These are phyloP conservation scores for Harlomillsia oculata DNA, from an alignment of 1,140 invertebrate genomes.

Conservation along the genomic window DNA sequence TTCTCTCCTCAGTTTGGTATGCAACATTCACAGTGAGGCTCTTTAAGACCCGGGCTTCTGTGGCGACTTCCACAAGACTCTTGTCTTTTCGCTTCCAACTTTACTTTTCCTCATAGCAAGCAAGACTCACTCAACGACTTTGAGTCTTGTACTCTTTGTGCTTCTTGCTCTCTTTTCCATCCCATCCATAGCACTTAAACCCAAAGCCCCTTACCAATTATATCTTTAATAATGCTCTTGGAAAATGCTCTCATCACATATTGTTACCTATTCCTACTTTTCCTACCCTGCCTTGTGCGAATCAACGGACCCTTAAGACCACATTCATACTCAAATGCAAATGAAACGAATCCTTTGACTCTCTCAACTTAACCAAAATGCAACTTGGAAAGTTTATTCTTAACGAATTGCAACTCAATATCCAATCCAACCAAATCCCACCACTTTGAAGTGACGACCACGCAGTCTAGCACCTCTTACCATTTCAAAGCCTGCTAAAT, in stretches of 20 bases:
- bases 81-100: background rate
- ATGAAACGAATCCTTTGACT: background rate
- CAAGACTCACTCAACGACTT: background rate
- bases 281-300: background rate
- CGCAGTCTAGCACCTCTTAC: no score
- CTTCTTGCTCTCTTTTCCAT: conserved; percentile 4
- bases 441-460: no score
- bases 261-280: background rate
- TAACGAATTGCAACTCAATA: conserved; percentile 9
- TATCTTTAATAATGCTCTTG: conserved; percentile 9
- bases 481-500: conserved; percentile 10
- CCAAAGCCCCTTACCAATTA: conserved; percentile 24
- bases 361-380: background rate
- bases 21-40: conserved; percentile 11
- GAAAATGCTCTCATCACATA: background rate
- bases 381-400: background rate
- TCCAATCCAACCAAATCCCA: conserved; percentile 13
- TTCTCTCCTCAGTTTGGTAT: conserved; percentile 19
- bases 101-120: background rate
- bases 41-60: background rate
- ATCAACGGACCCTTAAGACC: conserved; percentile 5
- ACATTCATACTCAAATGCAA: conserved; percentile 11
- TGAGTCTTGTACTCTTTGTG: background rate
- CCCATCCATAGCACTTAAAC: conserved; percentile 28
- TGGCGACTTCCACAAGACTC: background rate